These are phyloP conservation scores for Eurystomus glaucurus DNA, from an alignment of 2,797 vertebrate genomes.

Conservation along the genomic window DNA sequence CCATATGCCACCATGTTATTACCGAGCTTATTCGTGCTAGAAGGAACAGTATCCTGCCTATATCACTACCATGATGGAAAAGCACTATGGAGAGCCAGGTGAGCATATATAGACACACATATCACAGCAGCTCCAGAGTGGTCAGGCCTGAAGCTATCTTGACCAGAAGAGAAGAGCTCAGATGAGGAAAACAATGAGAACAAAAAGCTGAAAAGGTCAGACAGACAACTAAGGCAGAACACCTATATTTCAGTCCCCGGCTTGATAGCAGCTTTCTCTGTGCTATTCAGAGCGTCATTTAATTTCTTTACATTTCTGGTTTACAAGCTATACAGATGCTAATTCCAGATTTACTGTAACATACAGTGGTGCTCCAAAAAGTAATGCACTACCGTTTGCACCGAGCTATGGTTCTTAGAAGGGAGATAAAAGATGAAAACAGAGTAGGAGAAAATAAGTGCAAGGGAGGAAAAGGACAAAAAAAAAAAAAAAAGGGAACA, in stretches of 20 bases:
- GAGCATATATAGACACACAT: rapidly evolving
- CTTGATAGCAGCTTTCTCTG: neutral
- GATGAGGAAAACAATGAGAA: neutral
- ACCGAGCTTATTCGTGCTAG: neutral
- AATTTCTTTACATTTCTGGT: neutral
- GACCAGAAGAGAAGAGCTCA: neutral
- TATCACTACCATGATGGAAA: neutral
- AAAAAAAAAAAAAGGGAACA: neutral
- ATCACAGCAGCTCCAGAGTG: neutral
- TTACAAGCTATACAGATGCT: neutral
- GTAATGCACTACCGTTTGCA: neutral
- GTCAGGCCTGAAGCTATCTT: neutral
- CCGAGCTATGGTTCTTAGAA: neutral
- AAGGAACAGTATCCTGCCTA: neutral
- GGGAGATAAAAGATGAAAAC: neutral
- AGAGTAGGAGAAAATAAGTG: neutral
- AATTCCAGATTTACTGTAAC: neutral
- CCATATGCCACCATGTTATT: neutral
- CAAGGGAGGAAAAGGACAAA: neutral
- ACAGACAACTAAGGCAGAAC: neutral
- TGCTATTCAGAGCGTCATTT: neutral
- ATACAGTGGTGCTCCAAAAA: neutral
- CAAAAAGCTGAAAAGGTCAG: neutral
- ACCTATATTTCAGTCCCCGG: neutral
- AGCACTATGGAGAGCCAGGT: neutral